These are phyloP conservation scores for Bambusicola thoracicus DNA, from an alignment of 2,113 vertebrate species.

Conservation along the genomic window DNA sequence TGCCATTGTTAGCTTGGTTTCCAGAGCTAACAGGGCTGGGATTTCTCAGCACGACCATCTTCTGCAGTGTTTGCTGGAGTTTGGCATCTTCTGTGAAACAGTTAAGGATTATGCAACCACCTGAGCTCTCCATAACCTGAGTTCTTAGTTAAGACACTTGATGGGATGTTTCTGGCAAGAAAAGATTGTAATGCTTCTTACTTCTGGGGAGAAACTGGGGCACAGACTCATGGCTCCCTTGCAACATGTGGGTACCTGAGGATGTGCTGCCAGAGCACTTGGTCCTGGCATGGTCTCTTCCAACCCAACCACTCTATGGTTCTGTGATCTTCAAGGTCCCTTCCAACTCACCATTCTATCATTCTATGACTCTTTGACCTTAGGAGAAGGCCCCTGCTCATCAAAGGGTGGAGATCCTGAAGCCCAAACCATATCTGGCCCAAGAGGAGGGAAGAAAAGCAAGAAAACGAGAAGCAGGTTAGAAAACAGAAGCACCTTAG, in stretches of 20 bases:
- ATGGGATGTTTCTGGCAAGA: too few species aligned
- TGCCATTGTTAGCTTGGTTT: neutral
- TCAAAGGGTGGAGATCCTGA: neutral
- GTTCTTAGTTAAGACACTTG: neutral
- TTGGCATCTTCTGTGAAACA: neutral
- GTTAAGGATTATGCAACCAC: neutral
- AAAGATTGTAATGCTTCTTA: too few species aligned
- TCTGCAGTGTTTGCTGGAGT: neutral
- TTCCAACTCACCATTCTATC: too few species aligned
- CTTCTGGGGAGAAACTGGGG: neutral
- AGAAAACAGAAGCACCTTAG: neutral
- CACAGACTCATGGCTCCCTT: rapidly evolving
- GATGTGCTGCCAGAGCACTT: neutral
- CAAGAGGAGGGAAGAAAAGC: neutral
- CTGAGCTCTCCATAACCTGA: neutral
- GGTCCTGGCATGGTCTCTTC: neutral
- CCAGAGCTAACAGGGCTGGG: neutral
- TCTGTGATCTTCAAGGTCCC: too few species aligned
- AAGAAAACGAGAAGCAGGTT: neutral
- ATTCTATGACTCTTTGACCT: neutral
- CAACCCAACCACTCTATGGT: too few species aligned
- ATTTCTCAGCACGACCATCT: neutral
- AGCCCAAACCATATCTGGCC: neutral
- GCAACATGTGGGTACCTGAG: neutral
- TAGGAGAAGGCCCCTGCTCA: neutral